phyloP scores from a whole-genome alignment of 2,888 invertebrate species.

The Eupithecia subumbrata region DNA sequence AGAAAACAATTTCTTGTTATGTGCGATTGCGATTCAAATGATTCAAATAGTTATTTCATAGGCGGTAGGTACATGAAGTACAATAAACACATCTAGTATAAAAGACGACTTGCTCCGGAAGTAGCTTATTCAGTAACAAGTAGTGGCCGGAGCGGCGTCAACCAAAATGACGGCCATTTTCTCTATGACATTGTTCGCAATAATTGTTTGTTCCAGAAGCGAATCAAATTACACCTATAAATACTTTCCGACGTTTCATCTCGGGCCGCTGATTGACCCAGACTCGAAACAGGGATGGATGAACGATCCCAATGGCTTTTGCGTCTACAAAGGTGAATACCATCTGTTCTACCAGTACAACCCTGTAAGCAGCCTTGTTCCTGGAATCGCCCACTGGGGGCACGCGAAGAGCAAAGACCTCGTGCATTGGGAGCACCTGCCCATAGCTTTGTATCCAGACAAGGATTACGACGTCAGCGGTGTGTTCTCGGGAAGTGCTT shows the following conservation, averaged over 20 bases:
- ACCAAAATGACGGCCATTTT: constrained; percentile 40
- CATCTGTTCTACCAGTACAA: constrained; percentile 82
- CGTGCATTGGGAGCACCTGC: constrained; percentile 74
- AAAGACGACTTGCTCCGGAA: constrained; percentile 38
- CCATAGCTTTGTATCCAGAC: constrained; percentile 77
- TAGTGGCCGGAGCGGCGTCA: constrained; percentile 17
- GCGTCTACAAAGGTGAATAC: constrained; percentile 64
- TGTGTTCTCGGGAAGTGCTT: constrained; percentile 79
- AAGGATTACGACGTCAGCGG: constrained; percentile 65
- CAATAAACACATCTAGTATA: constrained; percentile 23
- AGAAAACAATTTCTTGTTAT: not conserved
- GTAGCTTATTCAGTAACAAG: constrained; percentile 42
- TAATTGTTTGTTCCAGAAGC: constrained; percentile 47
- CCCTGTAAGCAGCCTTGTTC: constrained; percentile 62
- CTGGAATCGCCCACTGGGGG: constrained; percentile 79
- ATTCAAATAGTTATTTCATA: not conserved
- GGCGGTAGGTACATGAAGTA: not conserved
- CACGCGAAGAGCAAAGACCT: constrained; percentile 77
- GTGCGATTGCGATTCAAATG: not conserved
- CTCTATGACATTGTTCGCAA: constrained; percentile 46
- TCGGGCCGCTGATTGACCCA: constrained; percentile 53
- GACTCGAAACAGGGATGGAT: constrained; percentile 70
- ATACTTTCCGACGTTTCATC: constrained; percentile 67
- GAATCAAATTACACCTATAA: constrained; percentile 46
- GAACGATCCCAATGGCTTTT: constrained; percentile 84